Evolutionary conservation across 2,888 invertebrate species (phyloP).

Genomic region (Parasteatoda lunata): DNA sequence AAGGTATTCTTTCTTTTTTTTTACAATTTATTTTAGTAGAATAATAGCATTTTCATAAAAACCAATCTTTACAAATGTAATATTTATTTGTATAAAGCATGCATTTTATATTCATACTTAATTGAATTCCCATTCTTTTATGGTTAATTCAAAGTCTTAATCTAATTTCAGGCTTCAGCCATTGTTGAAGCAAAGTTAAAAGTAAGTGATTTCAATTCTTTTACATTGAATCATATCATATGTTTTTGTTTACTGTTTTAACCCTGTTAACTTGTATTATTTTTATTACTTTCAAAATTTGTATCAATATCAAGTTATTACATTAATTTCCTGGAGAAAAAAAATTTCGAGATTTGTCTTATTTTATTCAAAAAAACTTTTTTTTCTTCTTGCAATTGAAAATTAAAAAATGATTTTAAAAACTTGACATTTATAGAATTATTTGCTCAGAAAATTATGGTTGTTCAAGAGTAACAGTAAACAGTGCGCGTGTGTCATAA

Average conservation of each 20-base stretch:
- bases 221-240: neutral
- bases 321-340: neutral
- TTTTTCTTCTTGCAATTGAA: too few species aligned
- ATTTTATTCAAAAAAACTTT: neutral
- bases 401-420: too few species aligned
- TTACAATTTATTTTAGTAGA: too few species aligned
- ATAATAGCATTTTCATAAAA: too few species aligned
- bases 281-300: neutral
- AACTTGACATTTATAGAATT: too few species aligned
- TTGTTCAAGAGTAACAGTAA: too few species aligned
- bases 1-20: too few species aligned
- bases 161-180: conserved; percentile 80
- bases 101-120: neutral
- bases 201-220: conserved; percentile 57
- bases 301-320: neutral
- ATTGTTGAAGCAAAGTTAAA: conserved; percentile 95
- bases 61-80: too few species aligned
- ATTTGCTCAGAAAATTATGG: too few species aligned
- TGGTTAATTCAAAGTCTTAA: neutral
- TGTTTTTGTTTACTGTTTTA: neutral
- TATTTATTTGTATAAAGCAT: neutral
- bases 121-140: neutral
- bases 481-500: too few species aligned
- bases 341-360: neutral
- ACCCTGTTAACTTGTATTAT: neutral